Conservation (phyloP, 2,888 invertebrate genomes). For the Andrena minutula region DNA sequence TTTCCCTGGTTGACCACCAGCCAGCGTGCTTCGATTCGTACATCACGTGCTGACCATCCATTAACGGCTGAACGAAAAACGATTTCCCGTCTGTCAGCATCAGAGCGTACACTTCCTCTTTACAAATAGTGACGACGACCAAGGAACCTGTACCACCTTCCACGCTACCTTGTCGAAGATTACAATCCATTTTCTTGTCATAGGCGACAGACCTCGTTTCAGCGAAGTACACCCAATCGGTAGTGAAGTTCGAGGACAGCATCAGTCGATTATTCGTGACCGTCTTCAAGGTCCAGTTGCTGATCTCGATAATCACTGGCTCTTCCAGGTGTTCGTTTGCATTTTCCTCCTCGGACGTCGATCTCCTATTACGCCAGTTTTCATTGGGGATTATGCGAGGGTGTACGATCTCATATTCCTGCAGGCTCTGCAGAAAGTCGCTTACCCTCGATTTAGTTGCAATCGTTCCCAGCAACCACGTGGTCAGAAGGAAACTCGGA, state of each 20-base stretch:
- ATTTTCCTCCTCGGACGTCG: not conserved
- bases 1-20: constrained; percentile 23
- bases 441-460: constrained; percentile 38
- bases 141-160: constrained; percentile 82
- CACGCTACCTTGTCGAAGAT: constrained; percentile 69
- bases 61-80: constrained; percentile 86
- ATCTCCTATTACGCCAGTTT: constrained; percentile 55
- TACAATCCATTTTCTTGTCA: constrained; percentile 47
- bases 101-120: constrained; percentile 86
- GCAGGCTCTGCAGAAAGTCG: constrained; percentile 29
- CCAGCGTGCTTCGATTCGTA: constrained; percentile 64
- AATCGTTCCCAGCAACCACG: constrained; percentile 53
- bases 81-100: constrained; percentile 85
- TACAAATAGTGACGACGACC: constrained; percentile 87
- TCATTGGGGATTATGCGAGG: constrained; percentile 69
- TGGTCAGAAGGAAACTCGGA: constrained; percentile 47
- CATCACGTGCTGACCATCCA: constrained; percentile 74
- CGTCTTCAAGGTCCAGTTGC: constrained; percentile 77
- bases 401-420: constrained; percentile 69
- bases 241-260: constrained; percentile 66
- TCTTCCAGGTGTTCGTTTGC: constrained; percentile 2
- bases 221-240: constrained; percentile 56
- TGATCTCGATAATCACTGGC: constrained; percentile 50
- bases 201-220: not conserved
- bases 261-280: constrained; percentile 66